Evolutionary conservation across 1,140 invertebrate genomes (phyloP), one percentile per base, ranked within the genome.

Genomic region (Ceratina calcarata): DNA sequence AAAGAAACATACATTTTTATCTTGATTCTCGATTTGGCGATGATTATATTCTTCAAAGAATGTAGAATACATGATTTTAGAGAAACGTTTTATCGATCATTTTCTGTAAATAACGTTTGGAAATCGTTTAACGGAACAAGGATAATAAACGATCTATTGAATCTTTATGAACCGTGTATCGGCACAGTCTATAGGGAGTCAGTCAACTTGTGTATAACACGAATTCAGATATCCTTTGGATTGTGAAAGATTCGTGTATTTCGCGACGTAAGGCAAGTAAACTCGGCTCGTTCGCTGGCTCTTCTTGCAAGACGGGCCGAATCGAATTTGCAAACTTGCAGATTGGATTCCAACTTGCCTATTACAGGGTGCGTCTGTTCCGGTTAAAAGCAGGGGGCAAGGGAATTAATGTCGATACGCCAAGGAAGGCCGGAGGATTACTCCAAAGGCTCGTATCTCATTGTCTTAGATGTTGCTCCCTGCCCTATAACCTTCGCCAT

Each of bases 311-410:
- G 81, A 88, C 86, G 82, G 32, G 85, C 78, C 88, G 92, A 93
- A 93, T 93, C 92, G 92, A 93, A 93, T 93, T 93, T 93, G 91
- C 92, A 93, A 93, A 93, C 91, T 93, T 93, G 92, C 92, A 93
- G 92, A 93, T 93, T 93, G 92, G 91, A 93, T 93, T 93, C 91
- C 92, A 93, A 93, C 92, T 93, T 93, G 92, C 91, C 92, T 92
- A 93, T 93, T 93, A 93, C 91, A 93, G 92, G 92, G 92, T 93
- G 91, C 91, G 92, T 93, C 92, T 93, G 92, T 93, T 93, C 90
- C 92, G 92, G 91, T 93, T 93, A 93, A 93, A 92, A 93, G 91
- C 91, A 89, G 87, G 83, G 91, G 89, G 90, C 87, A 89, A 90
- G 89, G 88, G 91, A 92, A 93, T 93, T 93, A 93, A 93, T 93